Percentiles rank a stretch among this genome's conserved stretches.
These are phyloP conservation scores for Acromyrmex heyeri DNA, from an alignment of 1,140 invertebrate species.

Conservation along the genomic window DNA sequence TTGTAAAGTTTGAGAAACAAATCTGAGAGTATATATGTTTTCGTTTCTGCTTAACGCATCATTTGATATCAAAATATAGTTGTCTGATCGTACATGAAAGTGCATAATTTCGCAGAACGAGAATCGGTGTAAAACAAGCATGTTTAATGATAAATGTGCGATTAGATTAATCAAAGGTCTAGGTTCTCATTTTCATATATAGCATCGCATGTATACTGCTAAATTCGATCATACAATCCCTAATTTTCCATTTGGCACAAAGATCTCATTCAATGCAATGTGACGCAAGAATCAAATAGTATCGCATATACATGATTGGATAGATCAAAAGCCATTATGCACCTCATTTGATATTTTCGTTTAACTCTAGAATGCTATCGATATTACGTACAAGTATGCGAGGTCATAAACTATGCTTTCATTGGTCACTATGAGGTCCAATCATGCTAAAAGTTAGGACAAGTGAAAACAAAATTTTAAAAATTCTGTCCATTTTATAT, in stretches of 20 bases:
- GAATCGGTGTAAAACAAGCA: neutral
- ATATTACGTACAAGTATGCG: too few species aligned
- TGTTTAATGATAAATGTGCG: constrained; percentile 7
- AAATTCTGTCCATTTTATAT: too few species aligned
- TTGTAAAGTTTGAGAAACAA: neutral
- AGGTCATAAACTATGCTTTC: too few species aligned
- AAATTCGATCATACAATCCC: constrained; percentile 13
- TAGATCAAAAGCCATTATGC: neutral
- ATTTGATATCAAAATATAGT: neutral
- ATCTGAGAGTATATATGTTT: neutral
- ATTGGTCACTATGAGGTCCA: too few species aligned
- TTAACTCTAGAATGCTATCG: neutral
- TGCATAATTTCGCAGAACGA: neutral
- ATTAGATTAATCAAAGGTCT: constrained; percentile 40
- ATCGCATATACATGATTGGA: neutral
- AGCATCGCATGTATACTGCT: neutral
- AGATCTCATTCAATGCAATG: constrained; percentile 23
- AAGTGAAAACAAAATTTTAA: too few species aligned
- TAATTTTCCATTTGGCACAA: constrained; percentile 9
- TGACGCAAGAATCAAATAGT: constrained; percentile 8
- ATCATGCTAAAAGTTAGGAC: too few species aligned
- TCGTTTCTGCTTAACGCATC: constrained; percentile 2
- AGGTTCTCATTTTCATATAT: constrained; percentile 16
- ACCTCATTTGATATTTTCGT: neutral
- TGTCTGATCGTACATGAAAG: neutral